These are phyloP conservation scores for Xenus cinereus DNA, from an alignment of 2,113 vertebrate genomes.

Conservation along the genomic window DNA sequence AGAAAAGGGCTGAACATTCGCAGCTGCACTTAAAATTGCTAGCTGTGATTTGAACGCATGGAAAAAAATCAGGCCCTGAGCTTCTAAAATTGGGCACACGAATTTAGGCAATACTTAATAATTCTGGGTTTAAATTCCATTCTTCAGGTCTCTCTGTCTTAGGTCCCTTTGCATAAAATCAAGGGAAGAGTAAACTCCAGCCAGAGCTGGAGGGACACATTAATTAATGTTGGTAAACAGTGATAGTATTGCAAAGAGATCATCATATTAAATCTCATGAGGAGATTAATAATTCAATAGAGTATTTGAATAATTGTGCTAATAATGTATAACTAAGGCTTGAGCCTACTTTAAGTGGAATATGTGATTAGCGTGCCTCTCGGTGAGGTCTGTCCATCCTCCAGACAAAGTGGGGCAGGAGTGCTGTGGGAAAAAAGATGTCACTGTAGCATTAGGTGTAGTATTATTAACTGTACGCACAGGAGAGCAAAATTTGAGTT, in stretches of 20 bases:
- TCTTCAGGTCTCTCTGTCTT: background rate
- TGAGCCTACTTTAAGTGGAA: background rate
- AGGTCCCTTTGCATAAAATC: background rate
- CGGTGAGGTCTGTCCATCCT: background rate
- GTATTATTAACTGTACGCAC: background rate
- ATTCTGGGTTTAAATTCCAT: background rate
- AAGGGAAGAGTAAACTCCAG: background rate
- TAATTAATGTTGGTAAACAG: background rate
- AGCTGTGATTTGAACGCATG: background rate
- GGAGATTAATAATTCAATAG: background rate
- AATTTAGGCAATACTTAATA: background rate
- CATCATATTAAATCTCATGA: background rate
- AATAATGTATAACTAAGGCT: background rate
- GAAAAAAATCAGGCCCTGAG: background rate
- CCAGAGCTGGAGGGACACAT: background rate
- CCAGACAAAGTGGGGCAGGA: background rate
- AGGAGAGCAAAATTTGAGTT: background rate
- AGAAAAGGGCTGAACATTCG: background rate
- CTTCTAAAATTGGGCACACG: background rate
- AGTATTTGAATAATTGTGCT: background rate
- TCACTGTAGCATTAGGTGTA: background rate
- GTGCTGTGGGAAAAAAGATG: background rate
- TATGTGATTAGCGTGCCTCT: background rate
- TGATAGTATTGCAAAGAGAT: background rate
- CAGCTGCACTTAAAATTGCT: conserved; percentile 40